Conservation (phyloP, 2,113 vertebrate genomes). For the Todiramphus chloris region DNA sequence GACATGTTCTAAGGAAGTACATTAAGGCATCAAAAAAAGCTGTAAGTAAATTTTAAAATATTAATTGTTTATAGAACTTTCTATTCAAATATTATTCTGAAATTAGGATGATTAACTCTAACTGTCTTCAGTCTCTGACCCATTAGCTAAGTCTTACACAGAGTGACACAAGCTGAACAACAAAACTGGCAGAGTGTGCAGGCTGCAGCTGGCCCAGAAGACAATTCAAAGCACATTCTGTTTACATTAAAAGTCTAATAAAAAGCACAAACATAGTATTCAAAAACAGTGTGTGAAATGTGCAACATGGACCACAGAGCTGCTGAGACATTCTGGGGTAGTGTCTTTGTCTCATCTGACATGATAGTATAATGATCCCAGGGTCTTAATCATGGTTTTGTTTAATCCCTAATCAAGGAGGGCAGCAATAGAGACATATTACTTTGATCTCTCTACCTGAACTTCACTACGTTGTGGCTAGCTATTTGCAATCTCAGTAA, state of each 20-base stretch:
- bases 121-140: background rate
- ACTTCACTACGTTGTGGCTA: background rate
- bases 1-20: background rate
- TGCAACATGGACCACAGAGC: rapidly evolving
- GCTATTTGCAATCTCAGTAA: background rate
- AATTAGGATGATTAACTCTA: background rate
- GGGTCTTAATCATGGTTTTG: background rate
- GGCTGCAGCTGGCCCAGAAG: background rate
- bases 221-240: background rate
- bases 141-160: background rate
- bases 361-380: background rate
- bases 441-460: background rate
- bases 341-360: background rate
- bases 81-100: background rate
- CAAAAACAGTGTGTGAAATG: background rate
- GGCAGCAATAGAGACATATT: background rate
- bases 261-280: background rate
- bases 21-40: background rate
- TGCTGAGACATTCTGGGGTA: background rate
- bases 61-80: background rate
- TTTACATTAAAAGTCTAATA: background rate
- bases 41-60: background rate
- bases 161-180: background rate
- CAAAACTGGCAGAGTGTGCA: background rate
- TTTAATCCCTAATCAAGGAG: background rate